Evolutionary conservation across 2,888 invertebrate genomes (phyloP).

Genomic region (Prosopocoilus inquinatus): DNA sequence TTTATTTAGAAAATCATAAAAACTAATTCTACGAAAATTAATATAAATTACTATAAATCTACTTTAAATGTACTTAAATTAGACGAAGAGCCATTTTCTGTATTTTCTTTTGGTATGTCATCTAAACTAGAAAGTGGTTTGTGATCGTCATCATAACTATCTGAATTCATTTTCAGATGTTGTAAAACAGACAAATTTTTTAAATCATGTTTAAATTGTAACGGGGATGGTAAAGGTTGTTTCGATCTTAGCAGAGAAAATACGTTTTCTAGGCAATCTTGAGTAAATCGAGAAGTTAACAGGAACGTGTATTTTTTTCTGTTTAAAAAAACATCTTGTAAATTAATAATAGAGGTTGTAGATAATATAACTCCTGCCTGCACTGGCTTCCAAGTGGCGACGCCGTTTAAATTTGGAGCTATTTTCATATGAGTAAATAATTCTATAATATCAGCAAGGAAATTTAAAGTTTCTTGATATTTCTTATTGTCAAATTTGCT

Average conservation of each 20-base stretch:
- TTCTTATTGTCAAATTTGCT: no score
- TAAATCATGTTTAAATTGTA: slow-evolving; percentile 8
- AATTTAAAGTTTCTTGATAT: no score
- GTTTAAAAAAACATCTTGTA: background rate
- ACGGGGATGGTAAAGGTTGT: slow-evolving; percentile 18
- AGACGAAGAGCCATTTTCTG: no score
- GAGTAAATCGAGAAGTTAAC: slow-evolving; percentile 22
- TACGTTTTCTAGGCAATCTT: slow-evolving; percentile 26
- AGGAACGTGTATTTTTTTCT: slow-evolving; percentile 18
- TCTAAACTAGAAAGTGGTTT: no score
- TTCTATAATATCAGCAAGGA: no score
- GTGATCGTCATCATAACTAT: no score
- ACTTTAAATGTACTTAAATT: no score
- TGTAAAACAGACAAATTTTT: background rate
- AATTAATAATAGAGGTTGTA: background rate
- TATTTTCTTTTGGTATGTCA: no score
- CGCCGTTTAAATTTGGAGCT: background rate
- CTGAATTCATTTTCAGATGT: no score
- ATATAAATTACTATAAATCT: no score
- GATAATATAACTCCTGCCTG: background rate
- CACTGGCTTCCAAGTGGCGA: background rate
- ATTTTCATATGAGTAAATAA: background rate
- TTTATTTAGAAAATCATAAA: no score
- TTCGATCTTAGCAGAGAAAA: slow-evolving; percentile 21
- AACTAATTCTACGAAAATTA: no score